These are phyloP conservation scores for Setipinna tenuifilis DNA, from an alignment of 2,797 vertebrate species.

Conservation along the genomic window DNA sequence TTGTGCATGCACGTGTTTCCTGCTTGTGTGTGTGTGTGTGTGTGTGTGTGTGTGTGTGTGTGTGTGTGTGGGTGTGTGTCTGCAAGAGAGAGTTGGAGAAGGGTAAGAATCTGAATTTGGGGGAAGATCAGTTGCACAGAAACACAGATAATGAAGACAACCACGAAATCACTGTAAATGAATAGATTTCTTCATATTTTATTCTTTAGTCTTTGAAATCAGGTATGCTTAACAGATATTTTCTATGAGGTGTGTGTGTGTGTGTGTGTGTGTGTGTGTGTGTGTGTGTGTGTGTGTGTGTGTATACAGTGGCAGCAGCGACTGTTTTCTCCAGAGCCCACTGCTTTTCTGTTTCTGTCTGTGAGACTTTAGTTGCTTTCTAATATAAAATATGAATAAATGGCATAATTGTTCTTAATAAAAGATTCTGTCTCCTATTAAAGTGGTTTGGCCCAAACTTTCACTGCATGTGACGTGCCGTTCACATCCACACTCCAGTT, in stretches of 20 bases:
- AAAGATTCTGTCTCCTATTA: slow-evolving; percentile 26
- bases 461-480: not conserved
- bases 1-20: not conserved
- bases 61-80: not conserved
- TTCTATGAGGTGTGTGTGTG: slow-evolving; percentile 6
- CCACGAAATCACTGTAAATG: not conserved
- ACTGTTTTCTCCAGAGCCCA: not conserved
- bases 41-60: slow-evolving; percentile 5
- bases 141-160: not conserved
- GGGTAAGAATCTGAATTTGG: not conserved
- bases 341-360: not conserved
- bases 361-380: slow-evolving; percentile 33
- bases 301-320: not conserved
- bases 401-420: slow-evolving; percentile 32
- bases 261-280: not conserved
- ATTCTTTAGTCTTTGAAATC: slow-evolving; percentile 13
- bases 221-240: not conserved
- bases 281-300: not conserved
- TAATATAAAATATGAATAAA: slow-evolving; percentile 37
- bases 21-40: not conserved
- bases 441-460: not conserved
- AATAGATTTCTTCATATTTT: not conserved
- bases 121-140: not conserved
- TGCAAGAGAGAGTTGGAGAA: not conserved
- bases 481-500: not conserved